Conservation (phyloP, 2,888 invertebrate species). For the Drosophila kuntzei region DNA sequence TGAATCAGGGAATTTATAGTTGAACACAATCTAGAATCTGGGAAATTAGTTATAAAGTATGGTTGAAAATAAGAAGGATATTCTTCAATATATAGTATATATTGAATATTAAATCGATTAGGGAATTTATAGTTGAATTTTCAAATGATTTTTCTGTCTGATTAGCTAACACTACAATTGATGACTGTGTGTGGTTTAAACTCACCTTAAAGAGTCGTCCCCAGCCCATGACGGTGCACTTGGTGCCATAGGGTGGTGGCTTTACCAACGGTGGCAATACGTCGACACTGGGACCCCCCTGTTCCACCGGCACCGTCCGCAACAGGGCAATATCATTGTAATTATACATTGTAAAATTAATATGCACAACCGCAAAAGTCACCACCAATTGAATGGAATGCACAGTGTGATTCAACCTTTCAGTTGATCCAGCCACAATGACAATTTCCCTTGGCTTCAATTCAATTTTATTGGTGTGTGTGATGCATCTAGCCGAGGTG, state of each 20-base stretch:
- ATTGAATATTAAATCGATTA: too few species aligned
- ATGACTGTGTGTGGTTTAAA: too few species aligned
- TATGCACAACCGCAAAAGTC: slow-evolving; percentile 37
- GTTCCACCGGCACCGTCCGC: neutral
- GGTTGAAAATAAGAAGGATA: too few species aligned
- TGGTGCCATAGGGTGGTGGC: slow-evolving; percentile 26
- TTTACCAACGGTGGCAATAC: slow-evolving; percentile 1
- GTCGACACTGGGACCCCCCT: slow-evolving; percentile 1
- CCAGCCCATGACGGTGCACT: slow-evolving; percentile 62
- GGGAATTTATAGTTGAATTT: too few species aligned
- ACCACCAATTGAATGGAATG: slow-evolving; percentile 18
- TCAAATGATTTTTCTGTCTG: too few species aligned
- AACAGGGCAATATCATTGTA: slow-evolving; percentile 60
- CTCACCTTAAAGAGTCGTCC: slow-evolving; percentile 55
- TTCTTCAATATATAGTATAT: too few species aligned
- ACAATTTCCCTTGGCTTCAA: slow-evolving; percentile 42
- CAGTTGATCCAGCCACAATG: slow-evolving; percentile 48
- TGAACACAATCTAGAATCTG: too few species aligned
- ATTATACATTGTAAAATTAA: slow-evolving; percentile 45
- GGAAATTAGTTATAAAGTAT: too few species aligned
- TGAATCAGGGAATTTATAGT: too few species aligned
- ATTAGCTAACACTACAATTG: too few species aligned
- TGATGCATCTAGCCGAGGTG: slow-evolving; percentile 63
- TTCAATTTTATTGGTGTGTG: slow-evolving; percentile 37
- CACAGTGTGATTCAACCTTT: slow-evolving; percentile 31